phyloP scores from a whole-genome alignment of 2,888 invertebrate species.

The Dione vanillae region DNA sequence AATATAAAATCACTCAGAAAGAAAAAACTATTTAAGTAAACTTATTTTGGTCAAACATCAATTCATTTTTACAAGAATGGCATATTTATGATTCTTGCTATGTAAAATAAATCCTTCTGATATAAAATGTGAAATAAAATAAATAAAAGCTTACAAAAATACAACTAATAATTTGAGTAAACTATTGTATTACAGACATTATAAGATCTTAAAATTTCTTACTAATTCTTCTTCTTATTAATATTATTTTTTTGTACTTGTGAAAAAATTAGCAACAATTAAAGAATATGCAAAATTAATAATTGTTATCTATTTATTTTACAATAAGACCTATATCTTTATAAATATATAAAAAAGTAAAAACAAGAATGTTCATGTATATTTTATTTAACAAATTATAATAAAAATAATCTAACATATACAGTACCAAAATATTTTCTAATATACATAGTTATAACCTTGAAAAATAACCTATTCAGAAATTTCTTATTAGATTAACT shows the following conservation, averaged over 20 bases:
- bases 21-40: too few species aligned
- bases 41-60: too few species aligned
- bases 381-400: constrained; percentile 3
- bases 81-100: too few species aligned
- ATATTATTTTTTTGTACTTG: background rate
- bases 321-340: background rate
- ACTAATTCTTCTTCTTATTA: too few species aligned
- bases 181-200: too few species aligned
- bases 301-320: background rate
- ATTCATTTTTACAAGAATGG: too few species aligned
- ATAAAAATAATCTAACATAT: background rate
- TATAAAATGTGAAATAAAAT: too few species aligned
- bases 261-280: background rate
- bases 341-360: background rate
- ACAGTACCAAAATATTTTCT: background rate
- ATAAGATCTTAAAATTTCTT: too few species aligned
- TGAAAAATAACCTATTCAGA: background rate
- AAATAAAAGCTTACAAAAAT: too few species aligned
- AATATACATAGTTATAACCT: background rate
- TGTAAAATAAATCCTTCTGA: too few species aligned
- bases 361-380: background rate
- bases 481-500: background rate
- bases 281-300: background rate
- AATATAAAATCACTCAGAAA: too few species aligned
- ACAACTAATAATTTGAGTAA: too few species aligned